Evolutionary conservation across 2,888 invertebrate species (phyloP).

Genomic region (Andrena camellia): DNA sequence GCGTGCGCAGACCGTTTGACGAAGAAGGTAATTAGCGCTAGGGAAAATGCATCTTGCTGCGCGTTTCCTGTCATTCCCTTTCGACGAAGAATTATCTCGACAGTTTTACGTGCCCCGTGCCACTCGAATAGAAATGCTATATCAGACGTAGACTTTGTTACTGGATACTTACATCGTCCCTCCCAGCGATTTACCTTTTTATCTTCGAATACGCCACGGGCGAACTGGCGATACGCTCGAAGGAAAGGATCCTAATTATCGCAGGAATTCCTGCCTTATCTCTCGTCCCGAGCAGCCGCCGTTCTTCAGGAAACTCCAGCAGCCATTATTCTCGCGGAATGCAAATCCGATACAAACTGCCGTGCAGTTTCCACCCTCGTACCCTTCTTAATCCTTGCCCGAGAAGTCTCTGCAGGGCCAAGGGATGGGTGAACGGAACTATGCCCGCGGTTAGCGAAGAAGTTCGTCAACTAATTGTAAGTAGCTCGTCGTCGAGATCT

Average conservation of each 20-base stretch:
- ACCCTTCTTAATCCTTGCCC: constrained; percentile 60
- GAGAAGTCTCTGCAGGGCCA: constrained; percentile 21
- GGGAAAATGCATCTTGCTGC: constrained; percentile 15
- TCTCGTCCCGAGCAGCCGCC: constrained; percentile 27
- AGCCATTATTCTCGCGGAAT: constrained; percentile 69
- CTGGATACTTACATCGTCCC: constrained; percentile 36
- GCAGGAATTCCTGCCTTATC: constrained; percentile 59
- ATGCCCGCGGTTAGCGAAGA: constrained; percentile 51
- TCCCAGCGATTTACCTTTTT: constrained; percentile 5
- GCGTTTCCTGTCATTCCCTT: constrained; percentile 23
- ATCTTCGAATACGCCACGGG: constrained; percentile 9
- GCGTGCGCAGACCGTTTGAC: constrained; percentile 48
- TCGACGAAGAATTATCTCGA: constrained; percentile 18
- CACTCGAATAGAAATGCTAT: not conserved
- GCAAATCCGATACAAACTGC: constrained; percentile 74
- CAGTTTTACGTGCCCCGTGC: not conserved
- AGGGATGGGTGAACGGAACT: constrained; percentile 29
- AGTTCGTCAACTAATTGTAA: constrained; percentile 50
- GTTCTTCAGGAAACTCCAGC: constrained; percentile 55
- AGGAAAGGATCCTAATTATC: constrained; percentile 63
- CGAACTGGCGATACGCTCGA: constrained; percentile 46
- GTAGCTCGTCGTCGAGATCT: constrained; percentile 51
- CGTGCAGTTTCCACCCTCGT: constrained; percentile 62
- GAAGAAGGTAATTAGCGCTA: constrained; percentile 54
- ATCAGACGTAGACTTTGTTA: not conserved